Evolutionary conservation across 2,888 invertebrate species (phyloP), one percentile per base, ranked within the genome.

Genomic region (Cephalotes varians): DNA sequence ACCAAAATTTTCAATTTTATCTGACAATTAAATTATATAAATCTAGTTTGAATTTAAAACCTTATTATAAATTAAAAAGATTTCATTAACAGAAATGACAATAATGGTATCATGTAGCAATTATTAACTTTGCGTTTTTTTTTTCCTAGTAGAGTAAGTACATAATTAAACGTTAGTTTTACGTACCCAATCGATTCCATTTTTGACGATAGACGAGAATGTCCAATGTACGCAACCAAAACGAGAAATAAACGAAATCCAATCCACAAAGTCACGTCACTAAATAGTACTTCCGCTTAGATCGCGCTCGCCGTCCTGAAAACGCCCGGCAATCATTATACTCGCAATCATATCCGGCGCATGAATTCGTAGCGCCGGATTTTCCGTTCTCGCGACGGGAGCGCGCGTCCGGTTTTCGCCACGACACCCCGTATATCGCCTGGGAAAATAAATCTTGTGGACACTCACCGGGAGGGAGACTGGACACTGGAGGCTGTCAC

Each of bases 391-490:
- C 51, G 49, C 51, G 18, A n/a, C 40, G 72, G 34, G 15, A 25
- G 64, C 56, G 49, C 62, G 58, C 49, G 86, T 85, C 85, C 81
- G 84, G 77, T 86, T 90, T 89, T 87, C 88, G 86, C 90, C 86
- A 84, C 88, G 90, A 91, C 92, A 92, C 93, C 92, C 91, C 91
- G 91, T 91, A 83, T 92, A 92, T 92, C 89, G 92, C 92, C 91
- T 93, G 93, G 93, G 94, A 94, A 93, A 93, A 94, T 94, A 94
- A 94, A 94, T 94, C 94, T 94, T 92, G 92, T 87, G 93, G 92
- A 93, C 93, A 93, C 93, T 94, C 92, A 92, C 91, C 91, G 91
- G 90, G 92, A 91, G 91, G 89, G 91, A 90, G 92, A 93, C 91
- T 92, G 93, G 93, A 92, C 92, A 93, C 93, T 93, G 93, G 93